Evolutionary conservation across 2,888 invertebrate species (phyloP), one percentile per base, ranked within the genome.

Genomic region (Malachius bipustulatus): DNA sequence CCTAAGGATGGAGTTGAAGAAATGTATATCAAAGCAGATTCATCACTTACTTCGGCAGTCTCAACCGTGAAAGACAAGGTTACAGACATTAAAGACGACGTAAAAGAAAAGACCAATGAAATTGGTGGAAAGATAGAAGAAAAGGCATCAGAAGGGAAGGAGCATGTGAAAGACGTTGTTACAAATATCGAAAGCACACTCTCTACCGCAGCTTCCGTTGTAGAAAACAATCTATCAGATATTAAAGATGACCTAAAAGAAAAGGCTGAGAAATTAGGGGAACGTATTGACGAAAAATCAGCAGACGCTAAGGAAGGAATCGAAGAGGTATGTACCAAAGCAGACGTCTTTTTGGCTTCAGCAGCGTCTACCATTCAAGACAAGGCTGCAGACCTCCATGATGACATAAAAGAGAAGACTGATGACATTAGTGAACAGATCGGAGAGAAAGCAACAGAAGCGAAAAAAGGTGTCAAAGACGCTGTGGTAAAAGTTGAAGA

Each of bases 141-240:
- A 8, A 14, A 12, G 13, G 28, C 40, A 6, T 33, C 34, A 13
- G 45, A 46, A 11, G 67, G 68, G 34, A 56, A 59, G 3, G 47
- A 52, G 14, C 62, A 59, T 32, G 63, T 60, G 41, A 66, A 65
- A 42, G 64, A 66, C 13, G 64, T 64, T 2, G 15, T 34, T 9
- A 6, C 28, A 3, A 14, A 29, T 15, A 14, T 9, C 9, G 34
- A 16, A 12, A 29, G 29, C 16, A 16, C 24, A 8, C 9, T 24
- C 8, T 8, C 6, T 24, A 24, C 6, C 6, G 24, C 9, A 24
- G 24, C 24, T 24, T 24, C 24, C 6, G 24, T 8, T 24, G 24
- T n/a, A n/a, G n/a, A n/a, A n/a, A n/a, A n/a, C n/a, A n/a, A n/a
- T n/a, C n/a, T n/a, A n/a, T n/a, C n/a, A n/a, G n/a, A n/a, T 14